Conservation (phyloP, 2,888 invertebrate species). For the Fragum fragum region DNA sequence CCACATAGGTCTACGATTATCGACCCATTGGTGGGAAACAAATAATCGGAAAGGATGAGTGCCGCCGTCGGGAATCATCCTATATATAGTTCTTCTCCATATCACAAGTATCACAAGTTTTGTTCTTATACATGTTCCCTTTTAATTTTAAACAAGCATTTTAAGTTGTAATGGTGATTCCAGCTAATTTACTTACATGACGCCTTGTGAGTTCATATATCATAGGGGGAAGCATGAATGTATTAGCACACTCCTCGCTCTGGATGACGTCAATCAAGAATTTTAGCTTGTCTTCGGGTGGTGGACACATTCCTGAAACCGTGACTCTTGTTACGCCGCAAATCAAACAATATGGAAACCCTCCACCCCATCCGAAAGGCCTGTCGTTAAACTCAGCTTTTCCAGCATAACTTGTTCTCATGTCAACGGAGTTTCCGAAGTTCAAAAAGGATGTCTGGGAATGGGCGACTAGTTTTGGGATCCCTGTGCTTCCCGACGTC, state of each 20-base stretch:
- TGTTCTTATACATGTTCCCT: too few relatives aligned
- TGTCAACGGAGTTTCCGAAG: not conserved
- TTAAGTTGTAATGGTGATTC: too few relatives aligned
- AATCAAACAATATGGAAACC: constrained; percentile 34
- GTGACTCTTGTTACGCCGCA: constrained; percentile 44
- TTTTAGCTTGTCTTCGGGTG: constrained; percentile 19
- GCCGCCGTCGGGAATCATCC: too few relatives aligned
- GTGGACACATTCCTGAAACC: constrained; percentile 5
- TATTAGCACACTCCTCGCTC: constrained; percentile 25
- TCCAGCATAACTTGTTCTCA: too few relatives aligned
- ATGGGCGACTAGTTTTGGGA: constrained; percentile 34
- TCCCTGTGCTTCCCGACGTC: constrained; percentile 44
- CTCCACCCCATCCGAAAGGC: constrained; percentile 49
- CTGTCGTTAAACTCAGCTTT: constrained; percentile 30
- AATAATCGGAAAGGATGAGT: too few relatives aligned
- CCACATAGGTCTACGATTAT: too few relatives aligned
- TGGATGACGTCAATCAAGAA: constrained; percentile 23
- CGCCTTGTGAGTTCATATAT: not conserved
- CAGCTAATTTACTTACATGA: not conserved
- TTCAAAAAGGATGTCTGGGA: not conserved
- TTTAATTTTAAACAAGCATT: too few relatives aligned
- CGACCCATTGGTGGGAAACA: too few relatives aligned
- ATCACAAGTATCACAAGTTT: too few relatives aligned
- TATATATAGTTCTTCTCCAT: too few relatives aligned
- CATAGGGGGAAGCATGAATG: not conserved